A percentile compares a stretch with the other conserved stretches of the same genome.
phyloP scores from a whole-genome alignment of 2,113 vertebrate genomes.

The Dasyprocta punctata region DNA sequence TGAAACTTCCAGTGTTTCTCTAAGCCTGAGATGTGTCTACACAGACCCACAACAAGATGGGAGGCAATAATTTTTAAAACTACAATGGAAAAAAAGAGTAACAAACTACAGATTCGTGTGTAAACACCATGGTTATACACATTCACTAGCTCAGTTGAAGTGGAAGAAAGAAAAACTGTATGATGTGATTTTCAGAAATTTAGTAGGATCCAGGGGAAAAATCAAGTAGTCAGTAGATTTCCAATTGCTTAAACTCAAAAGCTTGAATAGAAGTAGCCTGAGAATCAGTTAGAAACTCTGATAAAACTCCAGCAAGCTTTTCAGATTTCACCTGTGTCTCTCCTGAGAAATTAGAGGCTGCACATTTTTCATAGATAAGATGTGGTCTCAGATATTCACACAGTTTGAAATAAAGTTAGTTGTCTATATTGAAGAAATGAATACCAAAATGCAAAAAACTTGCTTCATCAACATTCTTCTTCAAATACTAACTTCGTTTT shows the following conservation, averaged over 20 bases:
- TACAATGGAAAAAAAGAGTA: slow-evolving; percentile 13
- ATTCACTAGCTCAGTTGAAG: not conserved
- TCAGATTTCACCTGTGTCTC: not conserved
- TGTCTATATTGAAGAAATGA: not conserved
- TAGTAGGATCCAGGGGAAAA: not conserved
- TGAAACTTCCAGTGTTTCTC: not conserved
- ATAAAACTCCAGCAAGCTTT: not conserved
- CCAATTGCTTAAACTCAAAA: not conserved
- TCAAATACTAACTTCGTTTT: not conserved
- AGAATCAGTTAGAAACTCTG: not conserved
- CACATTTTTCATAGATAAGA: not conserved
- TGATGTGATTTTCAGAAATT: not conserved
- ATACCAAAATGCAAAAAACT: not conserved
- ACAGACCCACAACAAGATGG: not conserved
- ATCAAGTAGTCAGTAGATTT: not conserved
- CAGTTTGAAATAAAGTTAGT: not conserved
- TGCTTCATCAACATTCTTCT: not conserved
- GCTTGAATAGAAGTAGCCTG: not conserved
- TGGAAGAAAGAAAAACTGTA: not conserved
- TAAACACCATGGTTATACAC: not conserved
- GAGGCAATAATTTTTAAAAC: not conserved
- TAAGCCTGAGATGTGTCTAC: not conserved
- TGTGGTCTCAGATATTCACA: not conserved
- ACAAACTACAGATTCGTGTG: not conserved
- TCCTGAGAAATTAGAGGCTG: not conserved